Base-by-base conservation (phyloP, 2,797 vertebrate genomes). In the Rhabdophis nuchalis region DNA sequence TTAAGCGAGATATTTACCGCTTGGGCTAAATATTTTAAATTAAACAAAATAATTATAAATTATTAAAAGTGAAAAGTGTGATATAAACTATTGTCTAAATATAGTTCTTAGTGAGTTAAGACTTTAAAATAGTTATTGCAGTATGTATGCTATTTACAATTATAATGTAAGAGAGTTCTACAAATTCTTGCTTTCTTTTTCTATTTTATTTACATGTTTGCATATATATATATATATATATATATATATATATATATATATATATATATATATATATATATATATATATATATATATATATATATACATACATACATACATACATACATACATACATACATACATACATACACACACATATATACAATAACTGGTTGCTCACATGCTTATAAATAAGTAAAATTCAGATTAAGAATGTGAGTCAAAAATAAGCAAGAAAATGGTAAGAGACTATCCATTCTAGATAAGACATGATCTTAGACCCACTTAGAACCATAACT, bases 11-110 rank as follows among this genome's bases (percentile, higher is more conserved):
- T 94, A 97, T 97, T 97, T 96, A 92, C 94, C 96, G 88, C 96
- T 97, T 97, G 94, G 96, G 95, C 97, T 97, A 97, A 97, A 98
- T 97, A 96, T 96, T 95, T 96, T 58, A 58, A 23, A 58, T 96
- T 95, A 14, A 53, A 90, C n/a, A 92, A 11, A 77, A 90, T 68
- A 68, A 32, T 14, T 32, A 68, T 90, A 89, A 87, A 68, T 68
- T 72, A 72, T 90, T 89, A 87, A 90, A 90, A 27, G 4, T 96
- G 95, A 96, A 96, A 97, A 98, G 97, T 96, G 96, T 97, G 96
- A 96, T 97, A 94, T 93, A 95, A 93, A 93, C 95, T 86, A 96
- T 97, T 97, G 97, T 97, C 96, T 95, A 93, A 93, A 89, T 88
- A 95, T 96, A 94, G 91, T 10, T 64, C 41, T 56, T 96, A 96